Percentiles rank a stretch among this genome's conserved stretches.
These are phyloP conservation scores for Simalia tracyae DNA, from an alignment of 2,797 vertebrate genomes.

Conservation along the genomic window DNA sequence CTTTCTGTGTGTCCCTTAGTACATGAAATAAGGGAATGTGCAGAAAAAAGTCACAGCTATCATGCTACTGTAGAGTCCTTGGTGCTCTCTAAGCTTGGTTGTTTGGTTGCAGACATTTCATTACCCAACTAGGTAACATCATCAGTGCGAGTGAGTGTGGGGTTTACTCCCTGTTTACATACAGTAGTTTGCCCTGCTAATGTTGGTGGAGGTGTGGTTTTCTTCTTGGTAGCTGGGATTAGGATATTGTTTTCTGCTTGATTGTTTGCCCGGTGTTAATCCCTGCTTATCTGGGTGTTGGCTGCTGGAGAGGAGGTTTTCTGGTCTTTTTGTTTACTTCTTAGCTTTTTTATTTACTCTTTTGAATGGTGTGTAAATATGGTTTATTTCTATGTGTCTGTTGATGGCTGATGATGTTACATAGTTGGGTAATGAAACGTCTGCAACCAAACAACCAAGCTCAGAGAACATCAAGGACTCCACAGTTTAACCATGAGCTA, in stretches of 20 bases:
- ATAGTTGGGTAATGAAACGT: background rate
- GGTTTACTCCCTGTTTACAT: background rate
- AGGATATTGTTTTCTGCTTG: background rate
- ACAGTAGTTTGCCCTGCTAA: background rate
- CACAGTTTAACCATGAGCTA: too few species aligned
- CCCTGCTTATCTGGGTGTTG: background rate
- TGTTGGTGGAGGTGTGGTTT: background rate
- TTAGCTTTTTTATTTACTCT: background rate
- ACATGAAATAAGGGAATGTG: background rate
- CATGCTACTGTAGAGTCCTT: background rate
- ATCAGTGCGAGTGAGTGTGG: background rate
- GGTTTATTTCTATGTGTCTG: background rate
- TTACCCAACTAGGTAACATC: background rate
- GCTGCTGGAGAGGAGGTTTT: background rate
- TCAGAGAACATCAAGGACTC: too few species aligned
- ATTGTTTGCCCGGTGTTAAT: background rate
- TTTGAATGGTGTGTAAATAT: background rate
- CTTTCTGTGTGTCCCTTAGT: background rate
- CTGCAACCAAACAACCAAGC: too few species aligned
- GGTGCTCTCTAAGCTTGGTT: background rate
- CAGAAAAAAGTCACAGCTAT: background rate
- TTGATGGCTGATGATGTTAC: background rate
- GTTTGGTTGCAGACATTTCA: background rate
- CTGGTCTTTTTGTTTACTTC: background rate
- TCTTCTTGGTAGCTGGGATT: background rate